Evolutionary conservation across 2,888 invertebrate species (phyloP), one percentile per base, ranked within the genome.

Genomic region (Escarpia spicata): DNA sequence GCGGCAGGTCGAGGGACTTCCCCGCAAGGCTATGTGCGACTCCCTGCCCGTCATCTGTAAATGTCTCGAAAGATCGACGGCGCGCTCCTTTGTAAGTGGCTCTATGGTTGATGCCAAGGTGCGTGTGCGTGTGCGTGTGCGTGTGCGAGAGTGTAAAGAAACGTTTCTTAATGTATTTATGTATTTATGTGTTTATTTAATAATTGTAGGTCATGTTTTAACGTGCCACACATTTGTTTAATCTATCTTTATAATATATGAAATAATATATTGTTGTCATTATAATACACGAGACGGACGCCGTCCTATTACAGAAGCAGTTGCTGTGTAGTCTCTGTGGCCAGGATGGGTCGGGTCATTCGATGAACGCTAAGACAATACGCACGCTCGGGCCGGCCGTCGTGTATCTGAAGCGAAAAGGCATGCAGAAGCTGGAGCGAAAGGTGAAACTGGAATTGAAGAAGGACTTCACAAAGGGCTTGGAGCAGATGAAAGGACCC

Each of bases 401-500:
- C 19, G 75, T 75, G 2, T 75, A 75, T 26, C 75, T 75, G 19
- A 75, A n/a, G 75, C 75, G 75, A n/a, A 75, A 75, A 26, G 75
- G 75, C 75, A 75, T 75, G 26, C 19, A 75, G 75, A 19, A 26
- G 26, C 19, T 75, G 75, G 6, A 75, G n/a, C 75, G 75, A 75
- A 6, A 15, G 75, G 75, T 26, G 1, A 75, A 75, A n/a, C 75
- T 75, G 26, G 75, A n/a, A 2, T 19, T 75, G n/a, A 75, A 75
- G 26, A 26, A 75, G 19, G 26, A 19, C 26, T 75, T 75, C 75
- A 75, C 19, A 26, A 6, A 75, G 26, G 75, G 75, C 19, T 26
- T 75, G 75, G 26, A 75, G 75, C 75, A 75, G 75, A 75, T 75
- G 75, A n/a, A 75, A 75, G 75, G 75, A 75, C 75, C 75, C 19